Evolutionary conservation across 2,888 invertebrate species (phyloP).

Genomic region (Homarus gammarus): DNA sequence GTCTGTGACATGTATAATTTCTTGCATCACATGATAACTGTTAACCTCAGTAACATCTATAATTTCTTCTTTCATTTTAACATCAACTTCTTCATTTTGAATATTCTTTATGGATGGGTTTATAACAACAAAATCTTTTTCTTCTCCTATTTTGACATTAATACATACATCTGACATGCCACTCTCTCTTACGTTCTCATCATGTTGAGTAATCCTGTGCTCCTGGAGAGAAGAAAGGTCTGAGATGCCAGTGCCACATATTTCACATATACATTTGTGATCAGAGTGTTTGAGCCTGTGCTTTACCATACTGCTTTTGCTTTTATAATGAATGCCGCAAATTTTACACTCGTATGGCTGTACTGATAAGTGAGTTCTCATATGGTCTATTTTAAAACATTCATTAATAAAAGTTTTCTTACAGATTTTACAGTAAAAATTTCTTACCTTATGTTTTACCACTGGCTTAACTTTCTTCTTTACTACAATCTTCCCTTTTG

Average conservation of each 20-base stretch:
- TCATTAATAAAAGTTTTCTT: slow-evolving; percentile 63
- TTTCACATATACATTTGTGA: slow-evolving; percentile 25
- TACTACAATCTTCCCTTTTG: not conserved
- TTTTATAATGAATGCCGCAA: slow-evolving; percentile 40
- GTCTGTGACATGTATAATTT: slow-evolving; percentile 3
- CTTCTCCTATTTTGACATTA: slow-evolving; percentile 53
- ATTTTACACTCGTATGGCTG: slow-evolving; percentile 18
- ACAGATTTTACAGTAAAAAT: slow-evolving; percentile 57
- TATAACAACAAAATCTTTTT: slow-evolving; percentile 45
- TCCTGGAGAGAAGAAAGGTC: slow-evolving; percentile 1
- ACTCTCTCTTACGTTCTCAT: not conserved
- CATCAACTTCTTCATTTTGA: not conserved
- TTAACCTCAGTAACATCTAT: not conserved
- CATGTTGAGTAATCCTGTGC: slow-evolving; percentile 19
- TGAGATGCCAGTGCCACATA: slow-evolving; percentile 30
- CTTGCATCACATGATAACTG: slow-evolving; percentile 8
- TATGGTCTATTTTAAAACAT: slow-evolving; percentile 57
- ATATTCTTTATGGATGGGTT: slow-evolving; percentile 29
- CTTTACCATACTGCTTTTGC: slow-evolving; percentile 28
- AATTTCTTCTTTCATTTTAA: not conserved
- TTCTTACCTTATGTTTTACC: slow-evolving; percentile 27
- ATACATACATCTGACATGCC: slow-evolving; percentile 38
- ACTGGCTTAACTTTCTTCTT: slow-evolving; percentile 27
- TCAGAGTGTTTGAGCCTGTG: slow-evolving; percentile 39
- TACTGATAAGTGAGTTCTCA: slow-evolving; percentile 19